Conservation (phyloP, 2,113 vertebrate genomes). For the Hippotragus niger region DNA sequence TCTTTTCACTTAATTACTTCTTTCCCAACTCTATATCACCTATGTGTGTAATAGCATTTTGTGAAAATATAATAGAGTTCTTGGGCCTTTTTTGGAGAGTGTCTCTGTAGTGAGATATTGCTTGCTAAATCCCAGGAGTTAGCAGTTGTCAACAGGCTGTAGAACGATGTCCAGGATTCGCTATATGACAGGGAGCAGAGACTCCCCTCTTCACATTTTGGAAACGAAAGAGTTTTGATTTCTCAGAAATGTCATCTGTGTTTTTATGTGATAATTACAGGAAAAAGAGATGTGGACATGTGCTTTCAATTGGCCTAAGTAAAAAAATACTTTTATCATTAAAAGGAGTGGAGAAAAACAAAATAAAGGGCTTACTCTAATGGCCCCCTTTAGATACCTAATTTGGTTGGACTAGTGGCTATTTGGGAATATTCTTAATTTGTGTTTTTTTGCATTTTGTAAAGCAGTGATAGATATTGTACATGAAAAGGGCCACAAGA, state of each 20-base stretch:
- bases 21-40: background rate
- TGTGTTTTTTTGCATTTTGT: constrained; percentile 6
- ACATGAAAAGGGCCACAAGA: background rate
- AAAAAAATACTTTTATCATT: constrained; percentile 5
- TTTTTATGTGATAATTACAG: background rate
- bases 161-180: background rate
- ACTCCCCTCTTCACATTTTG: rapidly evolving
- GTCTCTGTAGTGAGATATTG: background rate
- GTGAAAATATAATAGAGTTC: constrained; percentile 40
- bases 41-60: constrained; percentile 28
- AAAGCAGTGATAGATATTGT: background rate
- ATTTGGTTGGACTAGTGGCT: background rate
- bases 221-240: background rate
- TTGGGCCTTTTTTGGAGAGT: background rate
- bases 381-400: background rate
- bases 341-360: background rate
- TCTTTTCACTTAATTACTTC: constrained; percentile 65
- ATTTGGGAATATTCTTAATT: background rate
- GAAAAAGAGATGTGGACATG: background rate
- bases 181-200: background rate
- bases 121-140: background rate
- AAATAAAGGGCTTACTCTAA: background rate
- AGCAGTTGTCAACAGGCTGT: background rate
- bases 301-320: background rate
- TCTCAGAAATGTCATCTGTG: background rate